Percentiles rank a stretch among this genome's conserved stretches.
Evolutionary conservation across 2,113 vertebrate genomes (phyloP).

Genomic region (Circaetus gallicus): DNA sequence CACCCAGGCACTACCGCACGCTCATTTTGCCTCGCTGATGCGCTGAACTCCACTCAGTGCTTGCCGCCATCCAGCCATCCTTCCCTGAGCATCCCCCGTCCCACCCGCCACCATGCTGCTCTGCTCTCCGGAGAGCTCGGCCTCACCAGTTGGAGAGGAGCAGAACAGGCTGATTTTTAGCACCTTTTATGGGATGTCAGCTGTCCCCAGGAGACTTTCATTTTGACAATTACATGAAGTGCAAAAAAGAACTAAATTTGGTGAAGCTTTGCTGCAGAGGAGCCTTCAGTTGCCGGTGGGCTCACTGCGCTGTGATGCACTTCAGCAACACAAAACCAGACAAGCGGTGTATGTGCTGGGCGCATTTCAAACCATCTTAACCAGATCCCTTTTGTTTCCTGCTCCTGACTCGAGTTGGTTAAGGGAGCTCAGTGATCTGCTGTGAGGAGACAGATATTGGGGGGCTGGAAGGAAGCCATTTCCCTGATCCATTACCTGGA

Average conservation of each 20-base stretch:
- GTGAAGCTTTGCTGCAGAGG: neutral
- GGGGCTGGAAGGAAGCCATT: accelerated
- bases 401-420: accelerated
- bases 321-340: neutral
- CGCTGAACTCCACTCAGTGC: accelerated
- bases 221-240: accelerated
- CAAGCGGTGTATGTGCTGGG: accelerated
- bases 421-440: neutral
- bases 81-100: accelerated
- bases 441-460: accelerated
- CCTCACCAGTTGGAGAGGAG: accelerated
- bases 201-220: accelerated
- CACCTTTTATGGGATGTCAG: neutral
- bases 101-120: accelerated
- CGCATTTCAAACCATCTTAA: accelerated
- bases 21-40: neutral
- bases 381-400: neutral
- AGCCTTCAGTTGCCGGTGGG: accelerated
- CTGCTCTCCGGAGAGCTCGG: accelerated
- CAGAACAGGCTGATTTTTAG: accelerated
- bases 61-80: accelerated
- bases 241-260: neutral
- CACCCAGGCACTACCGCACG: accelerated
- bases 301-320: accelerated
- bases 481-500: accelerated